Conservation (phyloP, 2,888 invertebrate species). For the Odontocerum albicorne region DNA sequence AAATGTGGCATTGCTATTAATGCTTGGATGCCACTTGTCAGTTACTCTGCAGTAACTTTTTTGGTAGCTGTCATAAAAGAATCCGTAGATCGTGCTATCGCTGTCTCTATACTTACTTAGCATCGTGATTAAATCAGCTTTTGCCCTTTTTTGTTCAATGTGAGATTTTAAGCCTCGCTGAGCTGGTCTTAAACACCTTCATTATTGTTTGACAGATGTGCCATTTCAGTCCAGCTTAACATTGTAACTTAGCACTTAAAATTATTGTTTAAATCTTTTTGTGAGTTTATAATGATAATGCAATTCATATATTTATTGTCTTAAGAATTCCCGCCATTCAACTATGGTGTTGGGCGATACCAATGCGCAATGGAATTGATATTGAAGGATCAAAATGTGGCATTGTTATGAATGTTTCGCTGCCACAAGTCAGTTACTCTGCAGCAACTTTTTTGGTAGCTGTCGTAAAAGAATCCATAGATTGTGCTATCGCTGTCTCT, state of each 20-base stretch:
- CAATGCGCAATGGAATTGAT: too few species aligned
- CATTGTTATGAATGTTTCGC: too few species aligned
- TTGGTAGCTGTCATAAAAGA: slow-evolving; percentile 70
- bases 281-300: too few species aligned
- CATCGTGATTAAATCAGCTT: slow-evolving; percentile 68
- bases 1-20: too few species aligned
- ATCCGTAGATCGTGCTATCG: slow-evolving; percentile 69
- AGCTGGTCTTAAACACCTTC: slow-evolving; percentile 66
- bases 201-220: slow-evolving; percentile 68
- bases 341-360: slow-evolving; percentile 86
- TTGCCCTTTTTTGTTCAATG: slow-evolving; percentile 71
- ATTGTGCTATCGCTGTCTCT: slow-evolving; percentile 66
- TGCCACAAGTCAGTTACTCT: too few species aligned
- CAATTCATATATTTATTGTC: too few species aligned
- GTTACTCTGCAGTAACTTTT: slow-evolving; percentile 74
- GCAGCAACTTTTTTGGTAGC: slow-evolving; percentile 74
- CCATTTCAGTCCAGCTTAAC: slow-evolving; percentile 70
- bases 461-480: slow-evolving; percentile 70
- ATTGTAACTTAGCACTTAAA: too few species aligned
- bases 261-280: too few species aligned
- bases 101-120: slow-evolving; percentile 65
- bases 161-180: slow-evolving; percentile 70
- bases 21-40: too few species aligned
- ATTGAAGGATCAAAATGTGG: too few species aligned
- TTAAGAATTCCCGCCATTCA: slow-evolving; percentile 81